phyloP scores from a whole-genome alignment of 2,113 vertebrate species.

The Tychaedon coryphoeus region DNA sequence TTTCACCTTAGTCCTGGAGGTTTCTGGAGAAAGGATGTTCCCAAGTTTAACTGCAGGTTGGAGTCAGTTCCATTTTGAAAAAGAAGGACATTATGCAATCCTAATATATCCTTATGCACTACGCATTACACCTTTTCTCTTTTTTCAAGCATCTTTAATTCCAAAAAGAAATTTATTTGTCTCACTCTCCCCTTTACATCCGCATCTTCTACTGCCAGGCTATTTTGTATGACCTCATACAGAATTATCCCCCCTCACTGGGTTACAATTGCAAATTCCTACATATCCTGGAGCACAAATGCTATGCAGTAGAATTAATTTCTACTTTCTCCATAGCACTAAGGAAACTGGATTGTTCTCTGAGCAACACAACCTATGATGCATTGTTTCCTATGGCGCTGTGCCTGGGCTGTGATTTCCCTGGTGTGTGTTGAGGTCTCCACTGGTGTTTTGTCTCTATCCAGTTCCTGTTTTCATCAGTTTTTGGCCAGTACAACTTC shows the following conservation, averaged over 20 bases:
- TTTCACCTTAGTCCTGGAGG: background rate
- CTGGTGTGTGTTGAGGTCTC: background rate
- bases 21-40: background rate
- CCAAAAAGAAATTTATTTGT: background rate
- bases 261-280: constrained; percentile 18
- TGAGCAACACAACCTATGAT: background rate
- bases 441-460: background rate
- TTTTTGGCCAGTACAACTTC: background rate
- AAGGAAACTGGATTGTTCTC: background rate
- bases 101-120: background rate
- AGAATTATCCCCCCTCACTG: background rate
- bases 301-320: background rate
- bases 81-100: background rate
- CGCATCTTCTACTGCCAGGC: background rate
- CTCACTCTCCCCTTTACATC: background rate
- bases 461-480: background rate
- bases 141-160: background rate
- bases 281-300: background rate
- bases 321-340: background rate
- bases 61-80: background rate
- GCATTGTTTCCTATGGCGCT: constrained; percentile 12
- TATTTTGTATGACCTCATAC: background rate
- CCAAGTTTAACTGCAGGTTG: background rate
- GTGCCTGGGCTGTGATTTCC: constrained; percentile 11
- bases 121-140: background rate